A percentile compares a stretch with the other conserved stretches of the same genome.
Evolutionary conservation across 2,888 invertebrate genomes (phyloP).

Genomic region (Lomographa bimaculata): DNA sequence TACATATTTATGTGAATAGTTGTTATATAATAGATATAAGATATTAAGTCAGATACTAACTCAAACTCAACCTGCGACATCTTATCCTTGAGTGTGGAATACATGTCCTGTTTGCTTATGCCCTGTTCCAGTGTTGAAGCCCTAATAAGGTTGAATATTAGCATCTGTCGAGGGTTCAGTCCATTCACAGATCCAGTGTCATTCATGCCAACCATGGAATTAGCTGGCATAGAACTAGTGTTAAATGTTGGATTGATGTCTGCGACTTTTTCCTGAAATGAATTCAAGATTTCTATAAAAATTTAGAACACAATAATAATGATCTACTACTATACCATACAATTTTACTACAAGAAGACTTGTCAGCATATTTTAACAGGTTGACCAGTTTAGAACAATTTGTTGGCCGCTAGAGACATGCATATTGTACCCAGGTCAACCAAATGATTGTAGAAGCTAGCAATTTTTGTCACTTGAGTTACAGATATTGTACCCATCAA

Average conservation of each 20-base stretch:
- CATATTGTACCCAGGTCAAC: no score
- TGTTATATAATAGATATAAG: no score
- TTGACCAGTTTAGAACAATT: no score
- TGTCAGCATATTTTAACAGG: no score
- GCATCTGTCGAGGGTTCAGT: constrained; percentile 72
- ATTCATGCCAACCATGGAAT: constrained; percentile 69
- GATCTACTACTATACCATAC: no score
- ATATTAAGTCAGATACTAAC: constrained; percentile 68
- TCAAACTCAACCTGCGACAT: constrained; percentile 76
- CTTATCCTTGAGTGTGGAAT: constrained; percentile 63
- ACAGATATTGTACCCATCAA: no score
- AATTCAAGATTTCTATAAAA: constrained; percentile 1
- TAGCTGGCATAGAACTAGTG: constrained; percentile 61
- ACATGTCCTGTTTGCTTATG: constrained; percentile 77
- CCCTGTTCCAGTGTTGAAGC: constrained; percentile 74
- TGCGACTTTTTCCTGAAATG: constrained; percentile 62
- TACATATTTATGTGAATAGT: no score
- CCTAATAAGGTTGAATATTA: constrained; percentile 75
- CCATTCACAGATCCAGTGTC: constrained; percentile 68
- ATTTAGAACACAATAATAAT: no score
- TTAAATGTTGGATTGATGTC: constrained; percentile 51
- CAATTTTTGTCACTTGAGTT: no score
- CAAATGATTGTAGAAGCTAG: no score
- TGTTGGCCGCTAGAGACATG: no score
- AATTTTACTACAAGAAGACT: no score